These are phyloP conservation scores for Lagopus muta DNA, from an alignment of 2,113 vertebrate genomes.

Conservation along the genomic window DNA sequence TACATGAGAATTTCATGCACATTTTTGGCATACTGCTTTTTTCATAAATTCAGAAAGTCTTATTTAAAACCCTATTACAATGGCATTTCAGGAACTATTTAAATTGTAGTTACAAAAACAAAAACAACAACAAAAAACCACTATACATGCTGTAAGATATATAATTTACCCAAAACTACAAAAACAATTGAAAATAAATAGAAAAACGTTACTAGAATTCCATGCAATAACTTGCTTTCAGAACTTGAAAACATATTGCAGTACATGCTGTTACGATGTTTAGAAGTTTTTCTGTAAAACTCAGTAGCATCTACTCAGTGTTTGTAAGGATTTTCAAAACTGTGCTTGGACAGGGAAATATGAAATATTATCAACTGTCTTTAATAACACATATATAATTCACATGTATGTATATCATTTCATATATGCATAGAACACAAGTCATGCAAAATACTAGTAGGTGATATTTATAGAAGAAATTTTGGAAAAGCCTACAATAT, in stretches of 20 bases:
- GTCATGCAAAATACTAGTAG: not conserved
- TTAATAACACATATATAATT: not conserved
- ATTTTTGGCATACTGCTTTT: not conserved
- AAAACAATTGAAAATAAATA: constrained; percentile 5
- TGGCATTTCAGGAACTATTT: not conserved
- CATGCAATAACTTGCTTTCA: constrained; percentile 29
- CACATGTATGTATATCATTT: not conserved
- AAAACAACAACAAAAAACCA: not conserved
- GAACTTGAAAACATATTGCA: constrained; percentile 48
- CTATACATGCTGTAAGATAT: constrained; percentile 6
- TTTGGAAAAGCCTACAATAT: not conserved
- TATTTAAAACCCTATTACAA: not conserved
- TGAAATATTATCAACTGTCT: constrained; percentile 29
- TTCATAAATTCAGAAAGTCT: not conserved
- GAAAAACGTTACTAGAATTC: constrained; percentile 52
- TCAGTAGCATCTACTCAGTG: constrained; percentile 55
- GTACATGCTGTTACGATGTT: constrained; percentile 51
- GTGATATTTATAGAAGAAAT: not conserved
- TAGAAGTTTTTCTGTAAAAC: constrained; percentile 54
- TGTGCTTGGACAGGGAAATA: not conserved
- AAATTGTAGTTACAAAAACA: not conserved
- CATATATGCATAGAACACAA: not conserved
- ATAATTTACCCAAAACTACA: constrained; percentile 23
- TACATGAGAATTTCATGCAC: not conserved
- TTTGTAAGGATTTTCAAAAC: constrained; percentile 52